These are phyloP conservation scores for Aphelocoma californica DNA, from an alignment of 2,797 vertebrate genomes.

Conservation along the genomic window DNA sequence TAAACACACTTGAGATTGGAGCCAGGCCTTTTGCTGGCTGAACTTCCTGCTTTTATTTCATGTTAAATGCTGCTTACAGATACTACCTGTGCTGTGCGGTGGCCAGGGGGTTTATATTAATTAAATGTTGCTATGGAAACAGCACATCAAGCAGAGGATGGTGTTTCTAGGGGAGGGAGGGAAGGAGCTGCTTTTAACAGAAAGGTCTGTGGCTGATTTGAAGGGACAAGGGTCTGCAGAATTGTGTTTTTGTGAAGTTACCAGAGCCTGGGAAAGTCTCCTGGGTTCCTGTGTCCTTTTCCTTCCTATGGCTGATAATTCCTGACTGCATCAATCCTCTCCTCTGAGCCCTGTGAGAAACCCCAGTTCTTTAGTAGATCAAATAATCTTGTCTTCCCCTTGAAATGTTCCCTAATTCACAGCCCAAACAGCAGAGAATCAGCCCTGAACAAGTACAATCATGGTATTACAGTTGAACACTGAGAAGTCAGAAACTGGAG, in stretches of 20 bases:
- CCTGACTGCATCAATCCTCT: neutral
- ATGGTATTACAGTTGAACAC: neutral
- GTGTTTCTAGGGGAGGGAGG: neutral
- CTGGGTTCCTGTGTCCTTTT: neutral
- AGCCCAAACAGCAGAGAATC: neutral
- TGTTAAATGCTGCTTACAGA: slow-evolving; percentile 26
- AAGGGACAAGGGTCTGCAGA: neutral
- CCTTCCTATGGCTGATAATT: neutral
- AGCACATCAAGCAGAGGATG: neutral
- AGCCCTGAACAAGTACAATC: neutral
- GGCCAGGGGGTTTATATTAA: slow-evolving; percentile 27
- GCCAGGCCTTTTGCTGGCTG: neutral
- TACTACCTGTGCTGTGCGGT: slow-evolving; percentile 14
- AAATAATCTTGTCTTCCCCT: neutral
- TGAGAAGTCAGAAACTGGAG: neutral
- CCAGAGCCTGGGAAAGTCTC: neutral
- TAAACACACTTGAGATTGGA: slow-evolving; percentile 17
- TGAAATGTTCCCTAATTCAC: neutral
- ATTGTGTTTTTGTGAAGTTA: neutral
- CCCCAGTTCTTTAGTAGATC: neutral
- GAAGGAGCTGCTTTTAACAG: neutral
- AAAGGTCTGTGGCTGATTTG: neutral
- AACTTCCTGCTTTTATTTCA: slow-evolving; percentile 45
- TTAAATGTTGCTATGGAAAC: slow-evolving; percentile 59
- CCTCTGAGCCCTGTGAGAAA: neutral